These are phyloP conservation scores for Tauraco erythrolophus DNA, from an alignment of 2,113 vertebrate genomes.

Conservation along the genomic window DNA sequence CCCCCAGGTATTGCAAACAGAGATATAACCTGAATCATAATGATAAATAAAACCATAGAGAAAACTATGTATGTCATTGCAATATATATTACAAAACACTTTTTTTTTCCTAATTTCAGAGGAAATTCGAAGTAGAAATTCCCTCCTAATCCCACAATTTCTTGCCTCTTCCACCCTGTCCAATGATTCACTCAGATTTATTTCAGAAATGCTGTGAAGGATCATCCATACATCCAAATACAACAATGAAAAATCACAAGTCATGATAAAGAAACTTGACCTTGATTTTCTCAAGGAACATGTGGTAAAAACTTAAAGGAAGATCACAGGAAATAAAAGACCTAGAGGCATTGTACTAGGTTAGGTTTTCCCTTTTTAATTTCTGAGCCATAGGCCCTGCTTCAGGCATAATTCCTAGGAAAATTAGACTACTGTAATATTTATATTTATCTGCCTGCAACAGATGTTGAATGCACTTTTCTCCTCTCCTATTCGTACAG, in stretches of 20 bases:
- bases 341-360: neutral
- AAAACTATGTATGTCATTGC: neutral
- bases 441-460: neutral
- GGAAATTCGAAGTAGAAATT: neutral
- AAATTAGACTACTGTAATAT: neutral
- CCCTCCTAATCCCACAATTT: neutral
- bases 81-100: accelerated
- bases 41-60: neutral
- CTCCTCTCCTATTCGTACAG: neutral
- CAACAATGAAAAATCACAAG: neutral
- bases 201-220: neutral
- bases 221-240: neutral
- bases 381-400: neutral
- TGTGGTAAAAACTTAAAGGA: neutral
- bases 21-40: neutral
- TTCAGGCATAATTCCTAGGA: slow-evolving; percentile 28
- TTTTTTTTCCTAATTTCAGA: neutral
- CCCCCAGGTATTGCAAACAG: accelerated
- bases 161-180: neutral
- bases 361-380: neutral
- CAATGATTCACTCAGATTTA: neutral
- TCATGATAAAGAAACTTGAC: neutral
- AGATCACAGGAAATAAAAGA: neutral
- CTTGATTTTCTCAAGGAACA: neutral
- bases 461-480: slow-evolving; percentile 28